phyloP scores from a whole-genome alignment of 2,797 vertebrate genomes.

The Rhinichthys osculus region DNA sequence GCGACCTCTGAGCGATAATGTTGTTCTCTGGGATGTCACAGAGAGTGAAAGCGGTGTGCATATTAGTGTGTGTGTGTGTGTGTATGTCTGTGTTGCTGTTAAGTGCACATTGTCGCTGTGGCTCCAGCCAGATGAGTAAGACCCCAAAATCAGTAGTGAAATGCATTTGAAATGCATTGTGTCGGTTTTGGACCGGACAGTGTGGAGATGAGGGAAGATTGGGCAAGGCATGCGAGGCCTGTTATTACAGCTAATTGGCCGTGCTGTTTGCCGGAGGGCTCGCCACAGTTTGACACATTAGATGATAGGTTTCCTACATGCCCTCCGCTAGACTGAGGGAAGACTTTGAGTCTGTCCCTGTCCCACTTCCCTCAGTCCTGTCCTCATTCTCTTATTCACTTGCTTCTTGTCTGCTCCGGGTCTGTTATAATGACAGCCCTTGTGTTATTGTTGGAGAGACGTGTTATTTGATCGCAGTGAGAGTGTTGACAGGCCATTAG shows the following conservation, averaged over 20 bases:
- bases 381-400: slow-evolving; percentile 26
- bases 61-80: not conserved
- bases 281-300: slow-evolving; percentile 27
- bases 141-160: not conserved
- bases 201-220: slow-evolving; percentile 8
- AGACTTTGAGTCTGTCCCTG: slow-evolving; percentile 13
- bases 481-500: slow-evolving; percentile 58
- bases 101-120: not conserved
- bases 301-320: slow-evolving; percentile 20
- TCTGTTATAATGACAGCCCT: slow-evolving; percentile 49
- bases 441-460: slow-evolving; percentile 52
- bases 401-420: not conserved
- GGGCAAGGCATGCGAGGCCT: slow-evolving; percentile 1
- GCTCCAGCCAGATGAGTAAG: not conserved
- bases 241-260: slow-evolving; percentile 50
- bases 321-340: slow-evolving; percentile 2
- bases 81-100: not conserved
- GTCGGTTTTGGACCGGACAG: not conserved
- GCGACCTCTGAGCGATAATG: not conserved
- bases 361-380: slow-evolving; percentile 13
- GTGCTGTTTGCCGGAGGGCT: slow-evolving; percentile 44
- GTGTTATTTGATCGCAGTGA: slow-evolving; percentile 48
- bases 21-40: not conserved
- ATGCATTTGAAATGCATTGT: not conserved
- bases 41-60: not conserved